Conservation (phyloP, 1,140 invertebrate species). For the Papilio xuthus region DNA sequence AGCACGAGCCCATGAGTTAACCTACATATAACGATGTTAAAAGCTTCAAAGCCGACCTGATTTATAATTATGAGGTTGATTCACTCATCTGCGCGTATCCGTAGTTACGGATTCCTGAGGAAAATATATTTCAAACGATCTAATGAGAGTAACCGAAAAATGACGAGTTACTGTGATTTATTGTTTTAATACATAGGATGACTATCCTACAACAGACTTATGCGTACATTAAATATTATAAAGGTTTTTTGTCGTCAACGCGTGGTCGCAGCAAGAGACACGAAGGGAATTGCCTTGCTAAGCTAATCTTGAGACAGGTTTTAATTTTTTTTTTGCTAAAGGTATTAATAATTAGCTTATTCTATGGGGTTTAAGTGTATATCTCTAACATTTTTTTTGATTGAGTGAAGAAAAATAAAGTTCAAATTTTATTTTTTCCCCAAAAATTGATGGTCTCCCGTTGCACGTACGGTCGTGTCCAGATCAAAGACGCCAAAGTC, state of each 20-base stretch:
- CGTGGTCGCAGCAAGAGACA: too few species aligned
- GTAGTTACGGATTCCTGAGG: background rate
- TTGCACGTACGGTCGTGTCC: background rate
- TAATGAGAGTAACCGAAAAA: background rate
- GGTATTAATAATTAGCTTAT: too few species aligned
- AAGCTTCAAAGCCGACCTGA: background rate
- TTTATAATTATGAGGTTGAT: slow-evolving; percentile 5
- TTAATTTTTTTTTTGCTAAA: too few species aligned
- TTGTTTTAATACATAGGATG: background rate
- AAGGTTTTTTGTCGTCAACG: too few species aligned
- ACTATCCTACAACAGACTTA: background rate
- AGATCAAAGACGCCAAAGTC: slow-evolving; percentile 1
- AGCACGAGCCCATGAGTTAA: background rate
- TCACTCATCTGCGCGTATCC: background rate
- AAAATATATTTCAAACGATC: background rate
- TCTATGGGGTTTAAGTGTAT: too few species aligned
- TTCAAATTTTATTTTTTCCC: background rate
- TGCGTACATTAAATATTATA: too few species aligned
- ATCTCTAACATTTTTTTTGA: too few species aligned
- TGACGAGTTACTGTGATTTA: background rate
- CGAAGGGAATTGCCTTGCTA: too few species aligned
- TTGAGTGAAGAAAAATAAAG: too few species aligned
- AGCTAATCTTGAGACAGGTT: too few species aligned
- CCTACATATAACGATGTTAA: background rate
- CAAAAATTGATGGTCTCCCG: background rate